Base-by-base conservation (phyloP, 2,797 vertebrate species). In the Darevskia nairensis region DNA sequence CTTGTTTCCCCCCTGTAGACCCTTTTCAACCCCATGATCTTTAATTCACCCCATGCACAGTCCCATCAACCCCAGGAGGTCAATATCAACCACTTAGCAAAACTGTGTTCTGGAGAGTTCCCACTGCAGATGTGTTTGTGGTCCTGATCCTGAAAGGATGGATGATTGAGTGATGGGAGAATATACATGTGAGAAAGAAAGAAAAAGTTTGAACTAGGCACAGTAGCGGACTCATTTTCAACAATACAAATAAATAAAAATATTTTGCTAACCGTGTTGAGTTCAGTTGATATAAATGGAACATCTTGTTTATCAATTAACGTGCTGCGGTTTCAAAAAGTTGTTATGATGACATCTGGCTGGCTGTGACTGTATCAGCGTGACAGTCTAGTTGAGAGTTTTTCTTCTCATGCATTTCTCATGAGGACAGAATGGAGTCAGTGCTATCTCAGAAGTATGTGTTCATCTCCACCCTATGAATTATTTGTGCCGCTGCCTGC, bases 271-370 rank as follows among this genome's bases (percentile, higher is more conserved):
- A 72, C 2, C 4, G 66, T 85, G 86, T 86, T 87, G 50, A 74
- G 82, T 69, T 3, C n/a, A 29, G 5, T 77, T 39, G 3, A 46
- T 44, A 92, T 11, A 35, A 94, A 89, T 55, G 9, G 10, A 91
- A 76, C 81, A 89, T 88, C 71, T 92, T 91, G 46, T 91, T 93
- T 94, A 87, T 93, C 90, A 91, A 46, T 92, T 95, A 88, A 82
- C 25, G 8, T 74, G 76, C 80, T 89, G 32, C 21, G 13, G 46
- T 92, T 90, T 92, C 86, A 59, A 90, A 78, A 92, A 79, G 74
- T 78, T 82, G 29, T 77, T 82, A 71, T 39, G 82, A 71, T 39
- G 82, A 77, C 88, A 74, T 92, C 91, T 92, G 64, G 32, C 23
- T 86, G 29, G 61, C 66, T 89, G 76, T 85, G n/a, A 89, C 80